Evolutionary conservation across 2,797 vertebrate genomes (phyloP), one percentile per base, ranked within the genome.

Genomic region (Sebastes wilsoni): DNA sequence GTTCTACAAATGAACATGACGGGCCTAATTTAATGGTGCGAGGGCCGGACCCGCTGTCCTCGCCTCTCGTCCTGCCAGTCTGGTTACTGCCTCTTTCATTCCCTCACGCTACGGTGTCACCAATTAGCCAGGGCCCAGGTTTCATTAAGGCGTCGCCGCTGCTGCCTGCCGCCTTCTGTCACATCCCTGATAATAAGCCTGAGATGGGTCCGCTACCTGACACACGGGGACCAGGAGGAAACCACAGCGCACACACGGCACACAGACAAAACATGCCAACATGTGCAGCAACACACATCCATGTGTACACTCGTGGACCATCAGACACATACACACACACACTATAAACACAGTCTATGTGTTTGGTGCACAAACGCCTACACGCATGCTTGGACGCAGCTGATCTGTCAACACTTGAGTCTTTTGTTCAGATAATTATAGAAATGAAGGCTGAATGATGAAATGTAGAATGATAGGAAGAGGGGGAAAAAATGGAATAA

Each of bases 81-180:
- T 72, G 77, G 68, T 81, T 76, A 76, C 94, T 94, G 90, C 92
- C 92, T 95, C 75, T 59, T 86, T 94, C 86, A 80, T 92, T 89
- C 90, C 93, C 87, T 89, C 88, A 92, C 93, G 87, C 93, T 92
- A 87, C 92, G 79, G 78, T 95, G 96, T 96, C 96, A 97, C 96
- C 96, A 97, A 97, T 92, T 93, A 94, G 87, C 87, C 86, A 16
- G 78, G 92, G 92, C 93, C 96, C 88, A 73, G 91, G 91, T 97
- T 97, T 96, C 94, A 94, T 96, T 96, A 97, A 96, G 96, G 95
- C 93, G n/a, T 91, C 82, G 90, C 88, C 81, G 91, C 80, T 92
- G 95, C 95, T 89, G 90, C 87, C 86, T 83, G 87, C 89, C 46
- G 49, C 84, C 85, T 89, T 80, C 87, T 89, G 89, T 90, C 88